Base-by-base conservation (phyloP, 2,797 vertebrate species). In the Molossus molossus region DNA sequence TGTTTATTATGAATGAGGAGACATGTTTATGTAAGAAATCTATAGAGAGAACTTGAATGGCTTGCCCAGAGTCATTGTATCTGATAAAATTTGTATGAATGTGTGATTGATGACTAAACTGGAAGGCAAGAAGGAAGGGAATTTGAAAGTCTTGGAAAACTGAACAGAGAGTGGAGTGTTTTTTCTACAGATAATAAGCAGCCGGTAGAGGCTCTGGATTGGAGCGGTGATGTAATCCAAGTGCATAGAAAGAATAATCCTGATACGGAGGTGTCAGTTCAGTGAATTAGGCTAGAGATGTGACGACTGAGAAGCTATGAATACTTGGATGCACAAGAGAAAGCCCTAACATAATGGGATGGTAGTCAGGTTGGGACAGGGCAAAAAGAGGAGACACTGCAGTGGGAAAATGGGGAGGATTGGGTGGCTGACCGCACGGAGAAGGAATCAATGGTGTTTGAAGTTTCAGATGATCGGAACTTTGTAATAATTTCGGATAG, bases 21-120 rank as follows among this genome's bases (percentile, higher is more conserved):
- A 73, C 10, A 15, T 69, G n/a, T 91, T 93, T 86, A 72, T 57
- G 13, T 81, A 77, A 96, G 80, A 91, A 83, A 62, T 80, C 20
- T 55, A 10, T 10, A 73, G 33, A 23, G 40, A 84, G 55, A 69
- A 77, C 27, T 17, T 87, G 57, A 79, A 37, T 76, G 21, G 10
- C n/a, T 73, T 84, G 23, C 18, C 53, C 62, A 64, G 10, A 85
- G 77, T 85, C 20, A n/a, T 27, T 18, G 20, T n/a, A 12, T n/a
- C 8, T 92, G 64, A 70, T 64, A 57, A 57, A 60, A 58, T 90
- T 72, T 75, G 7, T 53, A n/a, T 18, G 45, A 21, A 7, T 90
- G 23, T 69, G 37, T 92, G 37, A 29, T 48, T 1, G 33, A 21
- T 25, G 37, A 45, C 85, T 62, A 48, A 73, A 81, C 55, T 37